These are phyloP conservation scores for Eufriesea mexicana DNA, from an alignment of 1,140 invertebrate genomes.

Conservation along the genomic window DNA sequence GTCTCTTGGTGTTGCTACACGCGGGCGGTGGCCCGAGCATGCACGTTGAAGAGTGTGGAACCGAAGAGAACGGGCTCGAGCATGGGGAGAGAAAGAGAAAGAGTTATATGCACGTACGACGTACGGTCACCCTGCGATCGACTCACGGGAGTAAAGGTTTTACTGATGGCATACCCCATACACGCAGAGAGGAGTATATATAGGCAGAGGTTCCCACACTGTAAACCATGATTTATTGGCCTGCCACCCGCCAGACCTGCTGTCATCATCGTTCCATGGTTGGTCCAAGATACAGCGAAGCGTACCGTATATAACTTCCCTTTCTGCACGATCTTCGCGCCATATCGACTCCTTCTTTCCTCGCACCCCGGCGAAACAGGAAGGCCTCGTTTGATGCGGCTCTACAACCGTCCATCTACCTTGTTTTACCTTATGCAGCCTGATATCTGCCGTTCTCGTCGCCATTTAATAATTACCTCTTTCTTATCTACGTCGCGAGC, in stretches of 20 bases:
- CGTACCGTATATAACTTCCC: slow-evolving; percentile 66
- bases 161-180: slow-evolving; percentile 64
- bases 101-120: slow-evolving; percentile 31
- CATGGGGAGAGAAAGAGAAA: neutral
- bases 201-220: slow-evolving; percentile 73
- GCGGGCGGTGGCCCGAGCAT: slow-evolving; percentile 17
- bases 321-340: slow-evolving; percentile 66
- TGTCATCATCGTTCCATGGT: slow-evolving; percentile 75
- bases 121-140: slow-evolving; percentile 47
- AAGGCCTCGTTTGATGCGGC: slow-evolving; percentile 51
- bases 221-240: slow-evolving; percentile 78
- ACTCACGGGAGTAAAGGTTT: slow-evolving; percentile 63
- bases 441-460: slow-evolving; percentile 35
- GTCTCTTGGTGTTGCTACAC: slow-evolving; percentile 18
- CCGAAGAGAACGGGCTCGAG: neutral
- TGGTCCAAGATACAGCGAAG: slow-evolving; percentile 62
- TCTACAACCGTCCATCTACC: slow-evolving; percentile 50
- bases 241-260: slow-evolving; percentile 75
- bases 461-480: slow-evolving; percentile 56
- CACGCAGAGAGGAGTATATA: slow-evolving; percentile 56
- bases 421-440: slow-evolving; percentile 64
- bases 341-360: slow-evolving; percentile 63
- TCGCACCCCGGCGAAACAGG: slow-evolving; percentile 61
- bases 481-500: slow-evolving; percentile 49
- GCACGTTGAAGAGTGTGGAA: slow-evolving; percentile 12